phyloP scores from a whole-genome alignment of 1,140 invertebrate genomes.

The Drosophila novamexicana region DNA sequence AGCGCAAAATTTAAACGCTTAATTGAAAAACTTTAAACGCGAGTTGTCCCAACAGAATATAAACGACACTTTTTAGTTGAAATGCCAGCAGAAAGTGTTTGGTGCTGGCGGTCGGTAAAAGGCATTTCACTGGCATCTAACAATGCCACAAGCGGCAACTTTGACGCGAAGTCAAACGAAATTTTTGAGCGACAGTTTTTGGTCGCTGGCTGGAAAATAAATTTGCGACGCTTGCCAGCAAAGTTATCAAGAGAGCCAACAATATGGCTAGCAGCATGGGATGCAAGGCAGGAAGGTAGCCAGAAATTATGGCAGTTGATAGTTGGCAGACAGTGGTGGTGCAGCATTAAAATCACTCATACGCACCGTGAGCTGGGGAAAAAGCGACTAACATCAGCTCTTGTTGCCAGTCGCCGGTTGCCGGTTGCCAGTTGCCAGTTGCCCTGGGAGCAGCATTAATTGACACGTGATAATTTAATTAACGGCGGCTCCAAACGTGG shows the following conservation, averaged over 20 bases:
- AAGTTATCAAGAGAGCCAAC: conserved; percentile 35
- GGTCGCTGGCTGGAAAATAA: conserved; percentile 25
- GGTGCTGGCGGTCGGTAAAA: not conserved
- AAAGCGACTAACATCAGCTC: conserved; percentile 48
- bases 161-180: conserved; percentile 65
- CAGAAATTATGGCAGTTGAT: conserved; percentile 61
- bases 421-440: conserved; percentile 20
- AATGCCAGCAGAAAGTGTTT: not conserved
- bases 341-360: conserved; percentile 59
- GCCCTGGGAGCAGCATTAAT: conserved; percentile 65
- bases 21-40: conserved; percentile 74
- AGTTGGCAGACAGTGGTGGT: conserved; percentile 40
- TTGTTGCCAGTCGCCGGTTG: conserved; percentile 13
- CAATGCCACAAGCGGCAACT: conserved; percentile 52
- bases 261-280: conserved; percentile 8
- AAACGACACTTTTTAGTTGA: conserved; percentile 45
- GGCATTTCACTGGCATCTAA: conserved; percentile 24
- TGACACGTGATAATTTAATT: conserved; percentile 82
- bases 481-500: conserved; percentile 62
- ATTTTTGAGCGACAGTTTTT: conserved; percentile 65
- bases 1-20: conserved; percentile 70
- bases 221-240: conserved; percentile 9
- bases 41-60: conserved; percentile 34
- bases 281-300: not conserved
- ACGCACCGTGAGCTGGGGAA: conserved; percentile 49